phyloP scores from a whole-genome alignment of 2,113 vertebrate species.

The Panthera tigris region DNA sequence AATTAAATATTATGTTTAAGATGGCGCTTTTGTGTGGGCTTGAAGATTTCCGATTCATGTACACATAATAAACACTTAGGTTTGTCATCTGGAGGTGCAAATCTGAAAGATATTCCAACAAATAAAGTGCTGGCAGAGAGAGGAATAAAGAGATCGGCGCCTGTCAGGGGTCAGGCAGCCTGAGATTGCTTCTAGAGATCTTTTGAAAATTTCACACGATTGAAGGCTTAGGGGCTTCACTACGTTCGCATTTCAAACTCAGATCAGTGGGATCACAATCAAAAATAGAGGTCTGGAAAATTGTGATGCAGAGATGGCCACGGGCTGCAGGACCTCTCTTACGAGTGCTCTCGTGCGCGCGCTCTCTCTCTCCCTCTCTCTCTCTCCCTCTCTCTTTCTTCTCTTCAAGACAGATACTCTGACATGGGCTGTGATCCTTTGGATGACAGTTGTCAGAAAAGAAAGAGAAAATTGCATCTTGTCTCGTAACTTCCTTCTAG shows the following conservation, averaged over 20 bases:
- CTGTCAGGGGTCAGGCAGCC: constrained; percentile 97
- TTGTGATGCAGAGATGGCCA: constrained; percentile 92
- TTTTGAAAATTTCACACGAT: constrained; percentile 99
- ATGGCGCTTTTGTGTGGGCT: constrained; percentile 84
- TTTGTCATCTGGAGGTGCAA: constrained; percentile 94
- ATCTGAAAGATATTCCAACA: constrained; percentile 96
- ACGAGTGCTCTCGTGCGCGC: neutral
- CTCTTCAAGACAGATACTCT: constrained; percentile 84
- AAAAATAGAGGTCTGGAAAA: constrained; percentile 89
- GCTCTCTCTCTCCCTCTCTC: neutral
- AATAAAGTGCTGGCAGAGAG: constrained; percentile 95
- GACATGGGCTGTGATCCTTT: constrained; percentile 90
- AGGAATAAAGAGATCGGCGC: constrained; percentile 94
- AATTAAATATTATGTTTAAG: constrained; percentile 87
- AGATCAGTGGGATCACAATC: constrained; percentile 95
- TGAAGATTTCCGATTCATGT: constrained; percentile 89
- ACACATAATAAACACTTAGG: constrained; percentile 93
- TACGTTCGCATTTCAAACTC: constrained; percentile 96
- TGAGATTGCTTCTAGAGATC: constrained; percentile 98
- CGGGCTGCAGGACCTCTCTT: constrained; percentile 77
- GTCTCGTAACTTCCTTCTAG: constrained; percentile 84
- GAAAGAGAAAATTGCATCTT: constrained; percentile 88
- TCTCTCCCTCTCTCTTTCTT: neutral
- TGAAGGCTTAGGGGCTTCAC: constrained; percentile 96
- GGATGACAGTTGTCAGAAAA: constrained; percentile 88